Base-by-base conservation (phyloP, 2,797 vertebrate species). In the Cynopterus sphinx region DNA sequence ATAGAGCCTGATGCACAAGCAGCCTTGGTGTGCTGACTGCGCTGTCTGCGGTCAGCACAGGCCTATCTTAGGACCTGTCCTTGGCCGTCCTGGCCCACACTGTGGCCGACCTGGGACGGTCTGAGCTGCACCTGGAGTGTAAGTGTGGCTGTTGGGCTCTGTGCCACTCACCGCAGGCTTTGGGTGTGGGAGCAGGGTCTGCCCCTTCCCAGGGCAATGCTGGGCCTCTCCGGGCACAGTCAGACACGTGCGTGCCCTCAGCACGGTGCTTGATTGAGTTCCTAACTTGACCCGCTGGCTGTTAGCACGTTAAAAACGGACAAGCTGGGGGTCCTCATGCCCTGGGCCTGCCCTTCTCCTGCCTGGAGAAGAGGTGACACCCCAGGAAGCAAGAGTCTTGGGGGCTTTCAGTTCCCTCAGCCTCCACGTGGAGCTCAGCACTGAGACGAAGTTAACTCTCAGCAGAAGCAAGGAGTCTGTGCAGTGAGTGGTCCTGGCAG, bases 21-120 rank as follows among this genome's bases (percentile, higher is more conserved):
- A 15, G 43, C 31, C n/a, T n/a, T 2, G 7, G 70, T n/a, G 55
- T 75, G 61, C 73, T 6, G 6, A 57, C 28, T 10, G 4, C 6
- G 22, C 24, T n/a, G 4, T 26, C 31, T 39, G 51, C 1, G 5
- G 10, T 70, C 63, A 3, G n/a, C 33, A 39, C 59, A n/a, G 49
- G 57, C 46, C 63, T 53, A 2, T 9, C 74, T 43, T 41, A 59
- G 85, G 68, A 51, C 9, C 24, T 81, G 73, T 17, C 49, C 24
- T 9, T n/a, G 63, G n/a, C 6, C 57, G 33, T 17, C 12, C 4
- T 49, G 57, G 36, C 49, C 77, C 67, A 57, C 9, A 9, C 59
- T 49, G 61, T 67, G 16, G 41, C n/a, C 2, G 1, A 7, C 15
- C 5, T 53, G 0, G 39, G 39, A 3, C 9, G 3, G 22, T n/a